Conservation (phyloP, 2,888 invertebrate genomes). For the Sinhomidia bicolor region DNA sequence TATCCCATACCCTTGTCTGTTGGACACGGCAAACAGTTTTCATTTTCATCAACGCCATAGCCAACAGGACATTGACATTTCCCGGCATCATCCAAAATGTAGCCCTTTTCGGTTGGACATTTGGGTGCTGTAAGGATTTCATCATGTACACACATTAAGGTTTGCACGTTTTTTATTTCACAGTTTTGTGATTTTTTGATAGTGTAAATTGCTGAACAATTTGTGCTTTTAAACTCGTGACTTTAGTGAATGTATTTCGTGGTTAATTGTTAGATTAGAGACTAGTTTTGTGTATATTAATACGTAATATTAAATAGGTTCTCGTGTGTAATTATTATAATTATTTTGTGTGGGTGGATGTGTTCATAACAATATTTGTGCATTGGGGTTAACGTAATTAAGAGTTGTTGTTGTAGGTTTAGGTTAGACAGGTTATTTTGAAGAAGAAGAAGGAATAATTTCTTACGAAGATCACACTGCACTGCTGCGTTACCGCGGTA, state of each 20-base stretch:
- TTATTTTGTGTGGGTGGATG: background rate
- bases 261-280: background rate
- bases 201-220: background rate
- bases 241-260: background rate
- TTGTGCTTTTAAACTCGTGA: background rate
- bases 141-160: background rate
- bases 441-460: constrained; percentile 18
- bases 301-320: background rate
- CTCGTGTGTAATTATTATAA: background rate
- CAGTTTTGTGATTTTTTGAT: background rate
- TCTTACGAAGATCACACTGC: constrained; percentile 90
- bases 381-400: constrained; percentile 23
- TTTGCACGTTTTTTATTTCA: background rate
- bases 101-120: constrained; percentile 88
- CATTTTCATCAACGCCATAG: constrained; percentile 88
- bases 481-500: constrained; percentile 94
- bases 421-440: constrained; percentile 53
- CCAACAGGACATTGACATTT: constrained; percentile 90
- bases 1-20: constrained; percentile 83
- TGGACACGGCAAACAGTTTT: constrained; percentile 89
- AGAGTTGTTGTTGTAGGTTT: background rate
- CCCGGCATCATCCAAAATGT: constrained; percentile 85
- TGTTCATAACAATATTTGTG: background rate
- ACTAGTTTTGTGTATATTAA: background rate
- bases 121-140: constrained; percentile 82